Conservation (phyloP, 2,797 vertebrate species). For the Gadopsis marmoratus region DNA sequence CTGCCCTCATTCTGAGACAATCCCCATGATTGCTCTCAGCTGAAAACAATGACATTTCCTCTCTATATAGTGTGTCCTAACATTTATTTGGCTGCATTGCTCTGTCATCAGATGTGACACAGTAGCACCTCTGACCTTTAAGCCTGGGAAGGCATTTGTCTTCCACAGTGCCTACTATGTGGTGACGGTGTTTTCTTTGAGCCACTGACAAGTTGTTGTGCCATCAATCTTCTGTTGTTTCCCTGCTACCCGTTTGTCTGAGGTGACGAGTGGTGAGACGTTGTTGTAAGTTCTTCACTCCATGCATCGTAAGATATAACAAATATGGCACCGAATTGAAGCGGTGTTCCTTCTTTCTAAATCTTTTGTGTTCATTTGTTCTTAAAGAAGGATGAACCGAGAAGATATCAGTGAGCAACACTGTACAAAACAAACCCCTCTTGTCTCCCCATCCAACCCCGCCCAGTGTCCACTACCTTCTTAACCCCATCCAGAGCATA, state of each 20-base stretch:
- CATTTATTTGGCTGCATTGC: slow-evolving; percentile 49
- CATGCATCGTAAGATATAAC: not conserved
- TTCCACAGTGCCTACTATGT: slow-evolving; percentile 65
- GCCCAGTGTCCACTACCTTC: not conserved
- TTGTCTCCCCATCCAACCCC: not conserved
- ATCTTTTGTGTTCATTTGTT: not conserved
- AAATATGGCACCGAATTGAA: slow-evolving; percentile 5
- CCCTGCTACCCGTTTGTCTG: slow-evolving; percentile 62
- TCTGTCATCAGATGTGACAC: slow-evolving; percentile 71
- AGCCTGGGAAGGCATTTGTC: slow-evolving; percentile 82
- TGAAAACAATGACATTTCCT: slow-evolving; percentile 51
- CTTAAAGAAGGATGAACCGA: not conserved
- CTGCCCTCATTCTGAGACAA: slow-evolving; percentile 69
- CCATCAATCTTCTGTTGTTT: slow-evolving; percentile 69
- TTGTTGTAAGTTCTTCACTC: slow-evolving; percentile 31
- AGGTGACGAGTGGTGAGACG: slow-evolving; percentile 28
- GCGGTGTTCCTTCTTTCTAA: not conserved
- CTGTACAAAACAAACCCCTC: rapidly evolving
- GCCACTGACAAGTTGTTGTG: slow-evolving; percentile 52
- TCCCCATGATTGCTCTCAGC: slow-evolving; percentile 65
- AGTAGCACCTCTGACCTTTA: slow-evolving; percentile 77
- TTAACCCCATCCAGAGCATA: not conserved
- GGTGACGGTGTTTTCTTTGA: slow-evolving; percentile 73
- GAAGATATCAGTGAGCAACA: not conserved
- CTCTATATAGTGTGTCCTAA: slow-evolving; percentile 54